A percentile compares a stretch with the other conserved stretches of the same genome.
Evolutionary conservation across 2,888 invertebrate species (phyloP).

Genomic region (Drosophila neotestacea): DNA sequence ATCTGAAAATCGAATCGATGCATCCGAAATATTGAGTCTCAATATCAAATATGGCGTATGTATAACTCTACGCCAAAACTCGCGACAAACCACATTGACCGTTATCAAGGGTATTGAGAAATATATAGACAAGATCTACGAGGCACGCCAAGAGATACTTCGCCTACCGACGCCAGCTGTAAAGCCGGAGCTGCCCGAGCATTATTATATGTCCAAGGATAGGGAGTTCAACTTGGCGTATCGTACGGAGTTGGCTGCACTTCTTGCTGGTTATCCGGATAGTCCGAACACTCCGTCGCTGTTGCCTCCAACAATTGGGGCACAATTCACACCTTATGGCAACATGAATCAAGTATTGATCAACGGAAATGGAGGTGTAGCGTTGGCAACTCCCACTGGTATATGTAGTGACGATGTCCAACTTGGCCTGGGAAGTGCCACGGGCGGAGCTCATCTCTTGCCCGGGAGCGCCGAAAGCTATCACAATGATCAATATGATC

Average conservation of each 20-base stretch:
- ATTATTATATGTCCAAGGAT: conserved; percentile 87
- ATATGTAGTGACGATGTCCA: conserved; percentile 83
- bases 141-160: conserved; percentile 94
- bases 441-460: conserved; percentile 57
- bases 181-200: conserved; percentile 90
- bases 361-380: conserved; percentile 52
- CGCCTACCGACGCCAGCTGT: conserved; percentile 89
- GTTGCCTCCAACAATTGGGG: conserved; percentile 74
- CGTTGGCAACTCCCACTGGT: conserved; percentile 76
- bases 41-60: conserved; percentile 94
- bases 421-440: conserved; percentile 72
- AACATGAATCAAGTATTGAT: conserved; percentile 73
- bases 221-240: conserved; percentile 76
- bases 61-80: conserved; percentile 94
- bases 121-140: conserved; percentile 95
- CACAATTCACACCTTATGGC: conserved; percentile 81
- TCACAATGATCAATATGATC: conserved; percentile 82
- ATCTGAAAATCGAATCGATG: conserved; percentile 90
- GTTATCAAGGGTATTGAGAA: conserved; percentile 96
- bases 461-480: conserved; percentile 82
- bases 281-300: conserved; percentile 82
- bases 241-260: conserved; percentile 78
- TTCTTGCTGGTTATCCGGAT: conserved; percentile 83
- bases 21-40: conserved; percentile 88
- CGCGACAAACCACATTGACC: conserved; percentile 94